Base-by-base conservation (phyloP, 2,113 vertebrate species). In the Cepphus grylle region DNA sequence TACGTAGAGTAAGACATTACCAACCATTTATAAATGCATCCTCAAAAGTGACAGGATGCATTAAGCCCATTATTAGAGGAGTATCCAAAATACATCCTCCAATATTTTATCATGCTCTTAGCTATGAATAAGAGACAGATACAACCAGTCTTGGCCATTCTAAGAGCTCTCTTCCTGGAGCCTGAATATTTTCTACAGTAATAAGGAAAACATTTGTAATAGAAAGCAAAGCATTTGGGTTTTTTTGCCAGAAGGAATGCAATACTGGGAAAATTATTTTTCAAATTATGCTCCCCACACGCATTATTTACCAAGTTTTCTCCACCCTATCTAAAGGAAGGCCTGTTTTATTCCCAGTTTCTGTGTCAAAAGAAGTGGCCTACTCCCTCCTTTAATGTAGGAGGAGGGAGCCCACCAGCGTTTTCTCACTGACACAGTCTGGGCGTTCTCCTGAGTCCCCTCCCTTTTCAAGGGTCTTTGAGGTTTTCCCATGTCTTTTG, bases 401-500 rank as follows among this genome's bases (percentile, higher is more conserved):
- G 6, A 79, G 19, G 11, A 91, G 13, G 20, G 53, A 93, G 25
- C 11, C 43, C 53, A 91, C 30, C 36, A 66, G 27, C 1, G 0
- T 30, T 53, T 90, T 93, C 77, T 90, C 56, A 34, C 20, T 86
- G 40, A 50, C 66, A 92, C 15, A 73, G 8, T 63, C 69, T 87
- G 81, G 23, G 38, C 56, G 67, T 36, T 87, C 27, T 76, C 23
- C 56, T 9, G 56, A 87, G 43, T 65, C n/a, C 6, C 20, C 32
- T 90, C 30, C 40, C 34, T 90, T 83, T 90, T 73, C 81, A 86
- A 94, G 43, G 9, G 12, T 80, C 81, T 95, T 85, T 82, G 90
- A 94, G 93, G 52, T 58, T 88, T 91, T 89, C 45, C 36, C 12
- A n/a, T 50, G 17, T 69, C 81, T 91, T 96, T 96, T 96, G 94